Base-by-base conservation (phyloP, 2,113 vertebrate species). In the Pterocles gutturalis region DNA sequence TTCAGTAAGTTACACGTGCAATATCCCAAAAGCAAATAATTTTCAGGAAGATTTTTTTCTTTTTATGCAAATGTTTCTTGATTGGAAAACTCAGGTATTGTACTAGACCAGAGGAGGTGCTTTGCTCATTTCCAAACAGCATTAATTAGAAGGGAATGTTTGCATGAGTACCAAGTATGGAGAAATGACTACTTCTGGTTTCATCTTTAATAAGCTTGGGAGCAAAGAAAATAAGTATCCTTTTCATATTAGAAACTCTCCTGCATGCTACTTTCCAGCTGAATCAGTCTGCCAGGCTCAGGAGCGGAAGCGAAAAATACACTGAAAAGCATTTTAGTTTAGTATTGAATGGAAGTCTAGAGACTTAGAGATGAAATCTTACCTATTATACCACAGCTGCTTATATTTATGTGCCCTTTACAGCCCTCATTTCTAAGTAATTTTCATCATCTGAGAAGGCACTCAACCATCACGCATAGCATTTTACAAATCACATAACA, bases 361-460 rank as follows among this genome's bases (percentile, higher is more conserved):
- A 81, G 95, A 77, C 43, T 53, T 14, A 28, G 60, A 93, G 85
- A 92, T 92, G 53, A 94, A 95, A 96, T 89, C 94, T 90, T 82
- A 84, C 90, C 90, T 84, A 84, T 97, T 93, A 92, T 6, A 95
- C 48, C 80, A 82, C 90, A 92, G 95, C 90, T 96, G 94, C 88
- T 94, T 95, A 67, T 93, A 95, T 97, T 94, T 95, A 92, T 97
- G 94, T 95, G 95, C 83, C 92, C 96, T 94, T 97, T 97, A 86
- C 72, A 89, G 85, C 83, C 60, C 88, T 95, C 90, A 89, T 95
- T 94, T 92, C 88, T 90, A 92, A 96, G 96, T 81, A 83, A 94
- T 95, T 96, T 91, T 92, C 96, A 96, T 95, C 95, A 94, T 83
- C 89, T 86, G 90, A 88, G 90, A 78, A 95, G 83, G 79, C 72